phyloP scores from a whole-genome alignment of 2,113 vertebrate species.

The Colistium nudipinnis region DNA sequence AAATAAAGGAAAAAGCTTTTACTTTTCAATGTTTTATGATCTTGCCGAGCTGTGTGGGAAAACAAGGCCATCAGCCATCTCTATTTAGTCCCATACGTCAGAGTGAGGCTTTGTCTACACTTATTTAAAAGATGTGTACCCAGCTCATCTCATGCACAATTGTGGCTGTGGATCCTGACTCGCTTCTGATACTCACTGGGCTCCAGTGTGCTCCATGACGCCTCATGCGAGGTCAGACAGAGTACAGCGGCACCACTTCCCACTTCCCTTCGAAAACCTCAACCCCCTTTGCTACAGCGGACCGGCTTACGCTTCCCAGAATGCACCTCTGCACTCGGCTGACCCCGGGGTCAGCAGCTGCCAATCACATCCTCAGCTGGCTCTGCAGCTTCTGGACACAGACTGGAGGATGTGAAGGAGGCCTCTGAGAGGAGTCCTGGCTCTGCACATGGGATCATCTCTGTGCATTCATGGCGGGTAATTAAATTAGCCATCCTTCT shows the following conservation, averaged over 20 bases:
- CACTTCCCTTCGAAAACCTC: slow-evolving; percentile 51
- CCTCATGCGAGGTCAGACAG: slow-evolving; percentile 69
- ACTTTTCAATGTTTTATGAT: slow-evolving; percentile 4
- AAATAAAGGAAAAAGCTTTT: slow-evolving; percentile 1
- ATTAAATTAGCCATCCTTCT: slow-evolving; percentile 84
- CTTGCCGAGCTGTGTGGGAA: slow-evolving; percentile 7
- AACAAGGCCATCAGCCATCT: not conserved
- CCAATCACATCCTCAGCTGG: slow-evolving; percentile 82
- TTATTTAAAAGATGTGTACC: slow-evolving; percentile 15
- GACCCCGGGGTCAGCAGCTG: slow-evolving; percentile 82
- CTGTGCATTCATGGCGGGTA: slow-evolving; percentile 84
- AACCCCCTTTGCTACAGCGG: slow-evolving; percentile 40
- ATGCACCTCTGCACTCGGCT: slow-evolving; percentile 76
- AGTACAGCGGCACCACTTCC: slow-evolving; percentile 76
- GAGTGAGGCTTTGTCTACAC: not conserved
- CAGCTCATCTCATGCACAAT: slow-evolving; percentile 27
- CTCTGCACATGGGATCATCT: slow-evolving; percentile 82
- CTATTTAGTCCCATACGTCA: not conserved
- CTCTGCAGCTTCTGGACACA: slow-evolving; percentile 73
- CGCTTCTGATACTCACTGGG: slow-evolving; percentile 44
- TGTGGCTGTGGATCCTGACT: slow-evolving; percentile 45
- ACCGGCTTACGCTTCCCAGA: slow-evolving; percentile 73
- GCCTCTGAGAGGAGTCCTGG: slow-evolving; percentile 75
- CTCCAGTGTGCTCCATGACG: slow-evolving; percentile 50
- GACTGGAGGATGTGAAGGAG: slow-evolving; percentile 75